These are phyloP conservation scores for Xyliphius kryptos DNA, from an alignment of 2,113 vertebrate genomes.

Conservation along the genomic window DNA sequence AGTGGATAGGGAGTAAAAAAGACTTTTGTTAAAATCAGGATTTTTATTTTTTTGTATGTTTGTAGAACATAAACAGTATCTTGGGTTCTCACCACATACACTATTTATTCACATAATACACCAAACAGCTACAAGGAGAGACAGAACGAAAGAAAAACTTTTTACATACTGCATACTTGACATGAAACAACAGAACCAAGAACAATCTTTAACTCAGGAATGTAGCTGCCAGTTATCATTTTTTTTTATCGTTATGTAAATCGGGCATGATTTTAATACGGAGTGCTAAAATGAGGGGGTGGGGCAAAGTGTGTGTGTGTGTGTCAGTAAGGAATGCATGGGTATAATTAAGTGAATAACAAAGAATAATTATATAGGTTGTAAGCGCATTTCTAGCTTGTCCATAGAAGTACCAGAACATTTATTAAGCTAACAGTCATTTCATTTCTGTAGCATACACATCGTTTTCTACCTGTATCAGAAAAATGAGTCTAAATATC, in stretches of 20 bases:
- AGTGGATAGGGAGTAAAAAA: no score
- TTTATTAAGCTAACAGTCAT: constrained; percentile 56
- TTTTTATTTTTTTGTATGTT: constrained; percentile 62
- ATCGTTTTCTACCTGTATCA: no score
- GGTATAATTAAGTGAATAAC: constrained; percentile 38
- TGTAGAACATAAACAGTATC: constrained; percentile 77
- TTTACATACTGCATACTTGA: constrained; percentile 79
- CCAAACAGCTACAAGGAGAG: constrained; percentile 77
- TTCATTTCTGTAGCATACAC: no score
- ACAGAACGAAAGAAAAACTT: constrained; percentile 71
- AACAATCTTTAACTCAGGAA: constrained; percentile 69
- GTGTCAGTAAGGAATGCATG: constrained; percentile 5
- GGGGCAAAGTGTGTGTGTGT: constrained; percentile 44
- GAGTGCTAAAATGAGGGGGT: constrained; percentile 41
- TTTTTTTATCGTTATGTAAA: constrained; percentile 40
- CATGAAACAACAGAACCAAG: constrained; percentile 64
- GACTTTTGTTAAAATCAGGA: no score
- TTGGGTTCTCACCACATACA: constrained; percentile 73
- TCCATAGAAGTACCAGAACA: constrained; percentile 46
- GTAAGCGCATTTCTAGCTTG: constrained; percentile 16
- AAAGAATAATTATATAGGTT: constrained; percentile 10
- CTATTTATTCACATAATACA: constrained; percentile 81
- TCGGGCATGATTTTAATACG: constrained; percentile 22
- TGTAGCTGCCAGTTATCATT: constrained; percentile 71
- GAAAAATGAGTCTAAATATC: no score